These are phyloP conservation scores for Trematocara macrostoma DNA, from an alignment of 2,113 vertebrate species.

Conservation along the genomic window DNA sequence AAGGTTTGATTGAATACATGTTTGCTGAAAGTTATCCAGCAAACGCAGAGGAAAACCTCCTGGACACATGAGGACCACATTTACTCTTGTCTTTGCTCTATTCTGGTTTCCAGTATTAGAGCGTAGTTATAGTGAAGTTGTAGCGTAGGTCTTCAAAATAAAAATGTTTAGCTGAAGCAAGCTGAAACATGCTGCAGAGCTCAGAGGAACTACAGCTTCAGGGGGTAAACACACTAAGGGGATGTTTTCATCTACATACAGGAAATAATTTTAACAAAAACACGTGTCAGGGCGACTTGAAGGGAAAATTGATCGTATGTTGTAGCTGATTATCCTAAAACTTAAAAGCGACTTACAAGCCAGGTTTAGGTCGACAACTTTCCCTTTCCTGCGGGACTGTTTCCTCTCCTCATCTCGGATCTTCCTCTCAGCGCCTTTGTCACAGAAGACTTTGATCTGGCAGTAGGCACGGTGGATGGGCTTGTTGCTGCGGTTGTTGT, in stretches of 20 bases:
- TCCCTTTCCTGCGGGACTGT: constrained; percentile 97
- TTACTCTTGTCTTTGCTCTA: neutral
- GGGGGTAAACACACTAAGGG: neutral
- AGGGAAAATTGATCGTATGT: neutral
- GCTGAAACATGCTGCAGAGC: neutral
- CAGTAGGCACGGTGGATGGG: constrained; percentile 95
- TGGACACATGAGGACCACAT: neutral
- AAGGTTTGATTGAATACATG: neutral
- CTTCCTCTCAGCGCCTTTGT: constrained; percentile 98
- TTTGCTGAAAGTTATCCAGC: neutral
- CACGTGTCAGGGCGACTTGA: neutral
- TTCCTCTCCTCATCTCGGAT: constrained; percentile 98
- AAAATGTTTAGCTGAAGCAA: neutral
- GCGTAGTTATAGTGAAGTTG: neutral
- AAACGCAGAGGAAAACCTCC: neutral
- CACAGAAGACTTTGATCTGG: constrained; percentile 99
- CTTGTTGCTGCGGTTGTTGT: constrained; percentile 98
- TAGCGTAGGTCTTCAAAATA: neutral
- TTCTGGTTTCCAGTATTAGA: neutral
- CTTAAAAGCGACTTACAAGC: constrained; percentile 75
- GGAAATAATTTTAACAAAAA: neutral
- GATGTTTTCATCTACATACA: neutral
- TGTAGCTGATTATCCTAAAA: neutral
- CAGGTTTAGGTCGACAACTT: constrained; percentile 78
- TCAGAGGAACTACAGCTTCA: neutral